Evolutionary conservation across 2,888 invertebrate species (phyloP).

Genomic region (Nasonovia ribisnigri): DNA sequence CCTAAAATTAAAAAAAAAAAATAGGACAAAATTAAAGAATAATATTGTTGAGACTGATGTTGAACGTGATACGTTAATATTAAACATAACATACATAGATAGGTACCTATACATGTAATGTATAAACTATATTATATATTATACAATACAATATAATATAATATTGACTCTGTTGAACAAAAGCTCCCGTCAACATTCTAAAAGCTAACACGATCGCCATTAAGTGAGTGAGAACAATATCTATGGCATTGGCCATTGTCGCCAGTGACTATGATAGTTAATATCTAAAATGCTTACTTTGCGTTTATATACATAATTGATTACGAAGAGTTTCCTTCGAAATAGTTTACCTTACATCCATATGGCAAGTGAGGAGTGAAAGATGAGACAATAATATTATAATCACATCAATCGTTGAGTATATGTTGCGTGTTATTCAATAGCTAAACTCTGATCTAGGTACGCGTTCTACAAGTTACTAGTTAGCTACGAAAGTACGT

Average conservation of each 20-base stretch:
- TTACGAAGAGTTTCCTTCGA: neutral
- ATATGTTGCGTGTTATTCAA: neutral
- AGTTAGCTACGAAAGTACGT: neutral
- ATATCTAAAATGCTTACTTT: neutral
- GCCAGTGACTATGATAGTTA: no score
- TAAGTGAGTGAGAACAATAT: slow-evolving; percentile 8
- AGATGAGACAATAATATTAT: neutral
- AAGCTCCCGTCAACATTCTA: no score
- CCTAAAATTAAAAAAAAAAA: neutral
- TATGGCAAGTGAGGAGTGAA: neutral
- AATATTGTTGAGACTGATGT: neutral
- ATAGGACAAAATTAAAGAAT: neutral
- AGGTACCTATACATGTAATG: no score
- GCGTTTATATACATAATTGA: neutral
- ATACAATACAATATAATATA: neutral
- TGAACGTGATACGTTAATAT: neutral
- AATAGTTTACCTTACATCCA: neutral
- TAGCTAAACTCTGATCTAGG: neutral
- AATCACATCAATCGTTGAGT: neutral
- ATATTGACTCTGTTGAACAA: neutral
- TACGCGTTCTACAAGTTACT: neutral
- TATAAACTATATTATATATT: neutral
- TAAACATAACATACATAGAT: neutral
- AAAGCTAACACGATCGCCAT: slow-evolving; percentile 2
- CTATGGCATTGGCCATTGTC: neutral